Conservation (phyloP, 1,140 invertebrate genomes). For the Pomacea maculata region DNA sequence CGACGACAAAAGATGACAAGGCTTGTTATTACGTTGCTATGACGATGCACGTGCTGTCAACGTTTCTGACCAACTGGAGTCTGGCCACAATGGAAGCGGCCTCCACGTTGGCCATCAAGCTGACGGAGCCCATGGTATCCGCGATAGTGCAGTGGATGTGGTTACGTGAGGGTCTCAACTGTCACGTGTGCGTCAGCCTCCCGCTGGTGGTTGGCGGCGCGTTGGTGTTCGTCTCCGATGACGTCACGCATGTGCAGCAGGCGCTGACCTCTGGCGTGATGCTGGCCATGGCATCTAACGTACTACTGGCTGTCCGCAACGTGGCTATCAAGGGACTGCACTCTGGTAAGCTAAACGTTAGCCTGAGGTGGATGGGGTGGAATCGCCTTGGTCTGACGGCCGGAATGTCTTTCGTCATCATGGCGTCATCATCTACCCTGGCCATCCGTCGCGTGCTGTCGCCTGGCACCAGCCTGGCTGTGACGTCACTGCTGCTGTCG, state of each 20-base stretch:
- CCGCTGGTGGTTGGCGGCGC: conserved; percentile 26
- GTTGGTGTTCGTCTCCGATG: neutral
- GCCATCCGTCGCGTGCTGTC: neutral
- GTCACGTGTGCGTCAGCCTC: neutral
- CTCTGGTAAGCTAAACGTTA: neutral
- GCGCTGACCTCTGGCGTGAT: conserved; percentile 1
- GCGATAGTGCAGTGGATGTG: conserved; percentile 15
- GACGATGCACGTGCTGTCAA: too few species aligned
- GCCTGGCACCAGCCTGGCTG: too few species aligned
- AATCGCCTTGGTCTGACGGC: neutral
- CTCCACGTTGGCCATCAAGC: conserved; percentile 24
- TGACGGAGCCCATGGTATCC: conserved; percentile 25
- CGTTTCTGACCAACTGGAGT: too few species aligned
- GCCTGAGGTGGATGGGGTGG: too few species aligned
- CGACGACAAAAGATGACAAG: too few species aligned
- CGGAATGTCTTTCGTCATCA: neutral
- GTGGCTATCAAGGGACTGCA: conserved; percentile 19
- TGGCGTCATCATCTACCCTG: neutral
- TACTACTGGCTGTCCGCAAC: conserved; percentile 29
- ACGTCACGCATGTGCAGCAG: neutral
- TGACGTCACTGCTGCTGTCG: conserved; percentile 4
- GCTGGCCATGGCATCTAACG: conserved; percentile 24
- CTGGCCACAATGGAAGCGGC: neutral
- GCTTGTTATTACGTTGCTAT: too few species aligned
- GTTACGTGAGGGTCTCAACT: neutral